Percentiles rank a stretch among this genome's conserved stretches.
Conservation (phyloP, 1,140 invertebrate species). For the Pseudobourletiella spinata region DNA sequence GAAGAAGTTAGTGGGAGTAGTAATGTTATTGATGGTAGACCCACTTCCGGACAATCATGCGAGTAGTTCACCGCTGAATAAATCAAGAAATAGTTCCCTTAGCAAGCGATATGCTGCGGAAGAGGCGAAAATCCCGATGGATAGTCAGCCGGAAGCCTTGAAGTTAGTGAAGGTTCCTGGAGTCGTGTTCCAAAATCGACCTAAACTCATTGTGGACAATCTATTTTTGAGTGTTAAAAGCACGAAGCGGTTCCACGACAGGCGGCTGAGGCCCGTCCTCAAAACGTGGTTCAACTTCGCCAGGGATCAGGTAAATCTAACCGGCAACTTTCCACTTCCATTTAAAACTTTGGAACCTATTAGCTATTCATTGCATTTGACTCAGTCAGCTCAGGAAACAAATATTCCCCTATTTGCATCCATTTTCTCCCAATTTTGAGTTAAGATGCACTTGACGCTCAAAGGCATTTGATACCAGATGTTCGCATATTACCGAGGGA, state of each 20-base stretch:
- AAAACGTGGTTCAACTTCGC: conserved; percentile 88
- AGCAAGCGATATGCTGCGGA: not conserved
- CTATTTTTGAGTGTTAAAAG: conserved; percentile 93
- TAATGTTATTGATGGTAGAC: not conserved
- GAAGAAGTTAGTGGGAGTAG: not conserved
- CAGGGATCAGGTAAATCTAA: conserved; percentile 71
- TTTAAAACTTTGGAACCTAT: too few relatives aligned
- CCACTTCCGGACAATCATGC: not conserved
- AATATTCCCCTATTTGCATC: too few relatives aligned
- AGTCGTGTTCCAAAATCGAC: not conserved
- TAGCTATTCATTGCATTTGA: too few relatives aligned
- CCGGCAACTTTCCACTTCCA: too few relatives aligned
- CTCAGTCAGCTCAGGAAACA: too few relatives aligned
- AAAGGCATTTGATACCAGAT: too few relatives aligned
- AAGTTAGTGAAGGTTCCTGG: not conserved
- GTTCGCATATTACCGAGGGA: too few relatives aligned
- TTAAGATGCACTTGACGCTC: too few relatives aligned
- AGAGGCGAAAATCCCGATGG: not conserved
- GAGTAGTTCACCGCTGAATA: too few relatives aligned
- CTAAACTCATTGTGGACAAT: conserved; percentile 58
- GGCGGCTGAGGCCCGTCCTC: conserved; percentile 73
- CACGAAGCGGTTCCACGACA: conserved; percentile 73
- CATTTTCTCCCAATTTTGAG: too few relatives aligned
- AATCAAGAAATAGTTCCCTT: too few relatives aligned
- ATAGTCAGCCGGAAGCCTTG: too few relatives aligned